phyloP scores from a whole-genome alignment of 2,888 invertebrate genomes.

The Caradrina clavipalpis region DNA sequence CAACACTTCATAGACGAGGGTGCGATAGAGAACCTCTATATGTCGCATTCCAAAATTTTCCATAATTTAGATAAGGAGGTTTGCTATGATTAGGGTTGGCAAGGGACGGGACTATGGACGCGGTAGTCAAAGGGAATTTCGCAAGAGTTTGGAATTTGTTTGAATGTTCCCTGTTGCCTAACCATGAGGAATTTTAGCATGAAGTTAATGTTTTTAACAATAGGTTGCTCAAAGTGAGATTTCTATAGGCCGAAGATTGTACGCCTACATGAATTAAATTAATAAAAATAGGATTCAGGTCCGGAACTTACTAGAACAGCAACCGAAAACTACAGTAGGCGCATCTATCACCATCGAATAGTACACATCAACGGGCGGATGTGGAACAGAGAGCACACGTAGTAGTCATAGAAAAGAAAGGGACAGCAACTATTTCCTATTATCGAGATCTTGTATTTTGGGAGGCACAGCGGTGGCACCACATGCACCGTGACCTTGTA shows the following conservation, averaged over 20 bases:
- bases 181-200: slow-evolving; percentile 12
- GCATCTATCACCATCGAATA: slow-evolving; percentile 77
- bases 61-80: slow-evolving; percentile 90
- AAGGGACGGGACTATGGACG: slow-evolving; percentile 44
- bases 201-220: slow-evolving; percentile 2
- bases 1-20: slow-evolving; percentile 66
- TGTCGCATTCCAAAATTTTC: slow-evolving; percentile 90
- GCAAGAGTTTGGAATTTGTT: slow-evolving; percentile 43
- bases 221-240: background rate
- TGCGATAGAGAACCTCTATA: slow-evolving; percentile 77
- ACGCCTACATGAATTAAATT: background rate
- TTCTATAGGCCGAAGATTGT: background rate
- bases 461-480: slow-evolving; percentile 81
- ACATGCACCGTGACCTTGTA: slow-evolving; percentile 87
- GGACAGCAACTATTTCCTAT: slow-evolving; percentile 73
- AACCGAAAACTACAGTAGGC: slow-evolving; percentile 71
- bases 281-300: background rate
- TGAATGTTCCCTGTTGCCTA: slow-evolving; percentile 4
- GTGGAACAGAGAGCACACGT: slow-evolving; percentile 71
- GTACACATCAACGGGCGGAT: slow-evolving; percentile 77
- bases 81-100: slow-evolving; percentile 89
- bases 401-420: slow-evolving; percentile 68
- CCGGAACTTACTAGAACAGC: background rate
- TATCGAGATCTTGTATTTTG: slow-evolving; percentile 86
- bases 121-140: slow-evolving; percentile 34